A percentile compares a stretch with the other conserved stretches of the same genome.
phyloP scores from a whole-genome alignment of 2,888 invertebrate species.

The Acronicta alni region DNA sequence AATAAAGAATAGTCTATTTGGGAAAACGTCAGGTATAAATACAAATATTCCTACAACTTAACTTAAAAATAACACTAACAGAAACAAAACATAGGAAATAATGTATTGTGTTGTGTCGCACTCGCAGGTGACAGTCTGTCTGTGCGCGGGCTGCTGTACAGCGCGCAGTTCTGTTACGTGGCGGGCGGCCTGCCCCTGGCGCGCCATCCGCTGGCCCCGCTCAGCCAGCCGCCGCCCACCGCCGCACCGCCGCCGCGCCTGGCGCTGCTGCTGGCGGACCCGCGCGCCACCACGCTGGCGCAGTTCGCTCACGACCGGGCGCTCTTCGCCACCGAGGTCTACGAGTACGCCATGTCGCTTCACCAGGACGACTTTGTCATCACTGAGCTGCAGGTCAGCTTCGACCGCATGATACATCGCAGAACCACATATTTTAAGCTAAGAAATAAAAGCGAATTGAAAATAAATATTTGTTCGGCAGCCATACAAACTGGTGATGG shows the following conservation, averaged over 20 bases:
- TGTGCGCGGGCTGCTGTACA: conserved; percentile 94
- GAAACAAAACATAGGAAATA: too few species aligned
- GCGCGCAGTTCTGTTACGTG: conserved; percentile 98
- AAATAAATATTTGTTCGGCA: conserved; percentile 66
- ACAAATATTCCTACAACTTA: too few species aligned
- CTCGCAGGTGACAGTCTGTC: conserved; percentile 91
- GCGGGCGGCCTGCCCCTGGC: conserved; percentile 93
- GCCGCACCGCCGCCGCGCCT: conserved; percentile 89
- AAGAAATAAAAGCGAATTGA: too few species aligned
- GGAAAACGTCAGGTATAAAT: too few species aligned
- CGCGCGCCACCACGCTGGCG: conserved; percentile 89
- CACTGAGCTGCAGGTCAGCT: conserved; percentile 91
- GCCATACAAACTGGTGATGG: conserved; percentile 95
- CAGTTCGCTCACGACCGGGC: conserved; percentile 94
- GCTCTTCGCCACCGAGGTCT: conserved; percentile 98
- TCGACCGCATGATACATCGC: too few species aligned
- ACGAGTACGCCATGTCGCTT: conserved; percentile 96
- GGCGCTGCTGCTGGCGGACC: conserved; percentile 94
- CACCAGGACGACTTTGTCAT: conserved; percentile 92
- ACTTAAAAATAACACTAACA: too few species aligned
- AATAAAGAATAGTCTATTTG: too few species aligned
- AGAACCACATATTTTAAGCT: too few species aligned
- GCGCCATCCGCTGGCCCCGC: conserved; percentile 76
- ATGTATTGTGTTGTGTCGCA: too few species aligned
- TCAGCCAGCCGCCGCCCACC: conserved; percentile 66